phyloP scores from a whole-genome alignment of 2,888 invertebrate species.

The Lasiommata megera region DNA sequence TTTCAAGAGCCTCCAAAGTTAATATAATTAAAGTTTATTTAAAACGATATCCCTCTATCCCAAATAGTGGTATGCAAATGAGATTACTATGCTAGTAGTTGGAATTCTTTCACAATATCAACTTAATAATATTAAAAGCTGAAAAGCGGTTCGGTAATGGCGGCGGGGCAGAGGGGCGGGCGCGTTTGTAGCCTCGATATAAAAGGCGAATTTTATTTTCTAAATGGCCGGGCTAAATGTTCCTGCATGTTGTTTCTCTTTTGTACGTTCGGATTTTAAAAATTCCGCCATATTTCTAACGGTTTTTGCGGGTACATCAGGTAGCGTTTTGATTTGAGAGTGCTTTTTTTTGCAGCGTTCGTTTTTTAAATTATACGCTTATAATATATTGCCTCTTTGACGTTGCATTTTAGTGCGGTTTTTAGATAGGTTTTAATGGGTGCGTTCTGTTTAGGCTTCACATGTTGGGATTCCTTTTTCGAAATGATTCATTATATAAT shows the following conservation, averaged over 20 bases:
- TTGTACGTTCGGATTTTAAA: conserved; percentile 36
- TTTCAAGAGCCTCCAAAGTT: not conserved
- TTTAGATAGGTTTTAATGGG: conserved; percentile 23
- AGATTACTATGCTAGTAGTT: conserved; percentile 34
- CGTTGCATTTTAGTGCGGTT: conserved; percentile 24
- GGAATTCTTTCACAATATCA: conserved; percentile 29
- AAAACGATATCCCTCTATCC: not conserved
- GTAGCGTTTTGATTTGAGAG: conserved; percentile 29
- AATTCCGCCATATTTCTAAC: conserved; percentile 37
- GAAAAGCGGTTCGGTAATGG: conserved; percentile 30
- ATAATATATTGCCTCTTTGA: conserved; percentile 30
- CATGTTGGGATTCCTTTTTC: conserved; percentile 10
- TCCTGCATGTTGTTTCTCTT: conserved; percentile 34
- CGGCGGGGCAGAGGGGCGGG: conserved; percentile 26
- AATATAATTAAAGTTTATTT: conserved; percentile 4
- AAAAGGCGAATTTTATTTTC: conserved; percentile 39
- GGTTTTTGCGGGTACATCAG: conserved; percentile 33
- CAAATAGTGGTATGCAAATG: conserved; percentile 24
- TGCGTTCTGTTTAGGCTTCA: conserved; percentile 7
- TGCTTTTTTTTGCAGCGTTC: conserved; percentile 29
- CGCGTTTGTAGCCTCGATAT: conserved; percentile 31
- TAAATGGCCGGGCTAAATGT: conserved; percentile 39
- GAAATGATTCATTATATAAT: conserved; percentile 9
- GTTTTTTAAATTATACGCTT: conserved; percentile 28
- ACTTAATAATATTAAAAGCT: conserved; percentile 35